Evolutionary conservation across 2,888 invertebrate species (phyloP), one percentile per base, ranked within the genome.

Genomic region (Dicycla oo): DNA sequence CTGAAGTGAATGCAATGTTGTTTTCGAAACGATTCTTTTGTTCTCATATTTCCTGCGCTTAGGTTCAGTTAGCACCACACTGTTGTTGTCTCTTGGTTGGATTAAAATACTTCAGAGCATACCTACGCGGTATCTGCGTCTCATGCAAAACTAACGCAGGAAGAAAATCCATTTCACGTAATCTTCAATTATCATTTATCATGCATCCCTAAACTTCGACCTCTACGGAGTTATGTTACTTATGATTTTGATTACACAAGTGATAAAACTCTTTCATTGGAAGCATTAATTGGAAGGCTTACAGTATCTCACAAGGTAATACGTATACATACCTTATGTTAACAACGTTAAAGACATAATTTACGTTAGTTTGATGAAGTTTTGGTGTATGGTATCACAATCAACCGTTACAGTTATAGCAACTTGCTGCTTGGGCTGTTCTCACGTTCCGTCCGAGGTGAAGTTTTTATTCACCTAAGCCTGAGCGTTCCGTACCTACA

Each of bases 1-100:
- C 85, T 81, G 76, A 86, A 86, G 81, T 84, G 82, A 83, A 84
- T 84, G 85, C 84, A 83, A 86, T 87, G 85, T 90, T 91, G 91
- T 91, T 93, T 90, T 91, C 84, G 87, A 90, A 89, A 87, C 86
- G 88, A 90, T 91, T 92, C 92, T 93, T 93, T 94, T 93, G 93
- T 94, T 93, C 82, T 84, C 88, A 87, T 83, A 87, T 91, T 91
- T 91, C 88, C 91, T 91, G 90, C 88, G 90, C 86, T 84, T 88
- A 80, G 88, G 86, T 78, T 89, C 78, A 74, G 88, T 88, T 88
- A 87, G 89, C 85, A 87, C 82, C 80, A 88, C 88, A 89, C 88
- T 88, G 88, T 90, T 89, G 89, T 89, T 88, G 88, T 88, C 87
- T 90, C 89, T 88, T 88, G 30, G 10, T 63, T 45, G 51, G n/a